phyloP scores from a whole-genome alignment of 1,140 invertebrate genomes.

The Drosophila pachea region DNA sequence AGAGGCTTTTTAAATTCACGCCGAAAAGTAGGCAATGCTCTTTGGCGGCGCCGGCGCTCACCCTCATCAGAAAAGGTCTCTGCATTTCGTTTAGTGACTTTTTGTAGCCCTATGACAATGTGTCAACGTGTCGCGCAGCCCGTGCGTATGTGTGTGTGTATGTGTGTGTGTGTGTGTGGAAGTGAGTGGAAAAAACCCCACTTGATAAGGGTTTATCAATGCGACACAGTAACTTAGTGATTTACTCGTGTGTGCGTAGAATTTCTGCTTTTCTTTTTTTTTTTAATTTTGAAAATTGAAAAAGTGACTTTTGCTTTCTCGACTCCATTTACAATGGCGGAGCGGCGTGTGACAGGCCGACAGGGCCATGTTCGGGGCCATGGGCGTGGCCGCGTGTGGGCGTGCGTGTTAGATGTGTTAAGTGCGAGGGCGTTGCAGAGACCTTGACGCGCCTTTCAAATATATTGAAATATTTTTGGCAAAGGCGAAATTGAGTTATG shows the following conservation, averaged over 20 bases:
- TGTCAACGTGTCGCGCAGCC: conserved; percentile 63
- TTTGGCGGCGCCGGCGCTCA: conserved; percentile 48
- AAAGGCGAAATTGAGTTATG: conserved; percentile 39
- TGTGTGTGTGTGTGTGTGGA: conserved; percentile 9
- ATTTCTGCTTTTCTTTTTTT: conserved; percentile 42
- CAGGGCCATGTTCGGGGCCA: neutral
- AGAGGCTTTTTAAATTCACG: conserved; percentile 66
- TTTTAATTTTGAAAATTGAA: conserved; percentile 78
- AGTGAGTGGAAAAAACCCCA: conserved; percentile 47
- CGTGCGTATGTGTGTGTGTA: conserved; percentile 7
- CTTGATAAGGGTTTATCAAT: conserved; percentile 78
- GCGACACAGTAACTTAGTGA: conserved; percentile 77
- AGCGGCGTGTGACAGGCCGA: conserved; percentile 38
- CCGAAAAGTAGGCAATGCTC: conserved; percentile 69
- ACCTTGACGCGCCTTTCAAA: conserved; percentile 13
- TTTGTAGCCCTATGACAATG: conserved; percentile 65
- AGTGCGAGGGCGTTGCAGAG: conserved; percentile 22
- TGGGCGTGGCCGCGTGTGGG: neutral
- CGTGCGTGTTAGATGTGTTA: conserved; percentile 8
- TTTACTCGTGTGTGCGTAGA: conserved; percentile 73
- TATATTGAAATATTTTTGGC: conserved; percentile 36
- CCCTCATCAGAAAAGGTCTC: conserved; percentile 62
- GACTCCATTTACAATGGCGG: conserved; percentile 51
- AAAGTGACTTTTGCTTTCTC: conserved; percentile 77
- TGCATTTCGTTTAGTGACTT: conserved; percentile 67